Conservation (phyloP, 2,888 invertebrate genomes). For the Crioceris asparagi region DNA sequence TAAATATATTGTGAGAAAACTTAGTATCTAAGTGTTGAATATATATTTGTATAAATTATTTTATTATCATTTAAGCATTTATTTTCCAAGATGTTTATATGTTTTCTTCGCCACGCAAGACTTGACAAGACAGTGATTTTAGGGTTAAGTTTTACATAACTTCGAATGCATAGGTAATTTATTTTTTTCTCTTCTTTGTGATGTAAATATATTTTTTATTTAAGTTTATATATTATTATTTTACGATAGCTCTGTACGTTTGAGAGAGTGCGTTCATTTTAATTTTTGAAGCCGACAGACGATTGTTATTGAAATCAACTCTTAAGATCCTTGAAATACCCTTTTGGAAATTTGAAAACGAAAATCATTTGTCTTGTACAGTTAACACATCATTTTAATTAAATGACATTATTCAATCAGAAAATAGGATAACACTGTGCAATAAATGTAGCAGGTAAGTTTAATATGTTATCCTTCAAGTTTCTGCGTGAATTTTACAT, state of each 20-base stretch:
- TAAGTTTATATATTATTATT: no score
- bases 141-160: slow-evolving; percentile 32
- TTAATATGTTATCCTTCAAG: no score
- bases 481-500: no score
- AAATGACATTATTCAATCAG: no score
- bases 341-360: no score
- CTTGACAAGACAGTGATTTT: slow-evolving; percentile 37
- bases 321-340: slow-evolving; percentile 17
- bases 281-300: no score
- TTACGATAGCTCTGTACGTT: slow-evolving; percentile 29
- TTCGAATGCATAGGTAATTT: slow-evolving; percentile 29
- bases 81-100: slow-evolving; percentile 23
- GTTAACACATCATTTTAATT: no score
- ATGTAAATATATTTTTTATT: slow-evolving; percentile 33
- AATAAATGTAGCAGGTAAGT: no score
- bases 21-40: slow-evolving; percentile 28
- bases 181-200: slow-evolving; percentile 29
- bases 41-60: slow-evolving; percentile 30
- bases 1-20: slow-evolving; percentile 30
- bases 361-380: no score
- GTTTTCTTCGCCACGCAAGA: slow-evolving; percentile 32
- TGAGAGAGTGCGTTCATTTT: slow-evolving; percentile 27
- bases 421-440: no score
- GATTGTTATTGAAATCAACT: no score
- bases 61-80: slow-evolving; percentile 26